Conservation (phyloP, 35 echinoderm and acorn worm genomes). For the Diadema setosum region DNA sequence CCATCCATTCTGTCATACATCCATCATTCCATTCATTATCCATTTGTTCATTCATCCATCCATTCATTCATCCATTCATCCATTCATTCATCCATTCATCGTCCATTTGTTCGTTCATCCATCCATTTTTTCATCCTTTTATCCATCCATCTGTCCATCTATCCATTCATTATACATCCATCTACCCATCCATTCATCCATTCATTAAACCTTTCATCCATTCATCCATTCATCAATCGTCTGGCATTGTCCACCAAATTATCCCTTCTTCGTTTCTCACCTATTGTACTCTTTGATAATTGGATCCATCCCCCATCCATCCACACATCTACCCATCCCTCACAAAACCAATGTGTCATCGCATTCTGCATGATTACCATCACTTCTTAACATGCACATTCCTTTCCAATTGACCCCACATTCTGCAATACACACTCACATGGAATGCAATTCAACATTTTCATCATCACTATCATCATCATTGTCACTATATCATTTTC, state of each 20-base stretch:
- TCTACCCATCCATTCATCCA: not conserved
- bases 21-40: not conserved
- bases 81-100: not conserved
- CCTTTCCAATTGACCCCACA: not conserved
- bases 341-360: not conserved
- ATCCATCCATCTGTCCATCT: not conserved
- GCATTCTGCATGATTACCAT: not conserved
- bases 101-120: not conserved
- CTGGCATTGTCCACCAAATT: no score
- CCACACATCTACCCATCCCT: not conserved
- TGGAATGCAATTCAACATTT: no score
- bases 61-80: no score
- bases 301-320: no score
- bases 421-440: no score
- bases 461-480: no score
- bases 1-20: not conserved
- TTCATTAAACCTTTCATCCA: not conserved
- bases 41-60: not conserved
- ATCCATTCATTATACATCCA: not conserved
- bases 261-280: not conserved
- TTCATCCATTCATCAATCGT: not conserved
- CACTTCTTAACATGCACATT: not conserved
- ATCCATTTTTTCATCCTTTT: not conserved
- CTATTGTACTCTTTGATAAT: not conserved
- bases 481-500: no score